Evolutionary conservation across 1,140 invertebrate species (phyloP).

Genomic region (Camponotus pennsylvanicus): DNA sequence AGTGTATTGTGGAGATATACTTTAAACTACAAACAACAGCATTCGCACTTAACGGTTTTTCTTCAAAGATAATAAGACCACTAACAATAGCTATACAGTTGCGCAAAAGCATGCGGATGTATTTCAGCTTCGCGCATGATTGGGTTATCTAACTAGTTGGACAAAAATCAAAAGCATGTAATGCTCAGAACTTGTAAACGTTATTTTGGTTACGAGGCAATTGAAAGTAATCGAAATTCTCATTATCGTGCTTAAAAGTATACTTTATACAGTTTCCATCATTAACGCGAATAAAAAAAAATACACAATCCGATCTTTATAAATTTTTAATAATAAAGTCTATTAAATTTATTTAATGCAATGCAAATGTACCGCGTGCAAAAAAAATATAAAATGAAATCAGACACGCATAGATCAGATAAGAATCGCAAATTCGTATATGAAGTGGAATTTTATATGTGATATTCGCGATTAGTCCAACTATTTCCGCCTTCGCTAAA

Average conservation of each 20-base stretch:
- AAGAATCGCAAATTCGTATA: neutral
- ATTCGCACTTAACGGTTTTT: conserved; percentile 39
- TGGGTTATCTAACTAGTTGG: conserved; percentile 42
- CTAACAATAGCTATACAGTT: conserved; percentile 23
- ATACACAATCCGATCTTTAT: neutral
- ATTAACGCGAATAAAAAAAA: conserved; percentile 13
- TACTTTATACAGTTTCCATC: conserved; percentile 1
- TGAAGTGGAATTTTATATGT: neutral
- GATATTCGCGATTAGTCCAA: neutral
- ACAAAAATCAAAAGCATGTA: conserved; percentile 48
- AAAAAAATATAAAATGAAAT: neutral
- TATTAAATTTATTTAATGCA: neutral
- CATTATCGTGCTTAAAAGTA: conserved; percentile 37
- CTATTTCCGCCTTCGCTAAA: conserved; percentile 40
- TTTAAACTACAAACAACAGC: conserved; percentile 28
- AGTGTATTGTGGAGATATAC: neutral
- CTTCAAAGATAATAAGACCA: conserved; percentile 39
- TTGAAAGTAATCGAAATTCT: neutral
- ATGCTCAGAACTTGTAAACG: conserved; percentile 2
- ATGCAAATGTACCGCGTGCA: neutral
- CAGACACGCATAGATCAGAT: neutral
- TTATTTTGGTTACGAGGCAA: conserved; percentile 11
- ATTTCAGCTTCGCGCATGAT: neutral
- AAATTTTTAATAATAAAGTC: neutral
- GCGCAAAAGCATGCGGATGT: conserved; percentile 43